Base-by-base conservation (phyloP, 1,140 invertebrate genomes). In the Sarcophaga peregrina region DNA sequence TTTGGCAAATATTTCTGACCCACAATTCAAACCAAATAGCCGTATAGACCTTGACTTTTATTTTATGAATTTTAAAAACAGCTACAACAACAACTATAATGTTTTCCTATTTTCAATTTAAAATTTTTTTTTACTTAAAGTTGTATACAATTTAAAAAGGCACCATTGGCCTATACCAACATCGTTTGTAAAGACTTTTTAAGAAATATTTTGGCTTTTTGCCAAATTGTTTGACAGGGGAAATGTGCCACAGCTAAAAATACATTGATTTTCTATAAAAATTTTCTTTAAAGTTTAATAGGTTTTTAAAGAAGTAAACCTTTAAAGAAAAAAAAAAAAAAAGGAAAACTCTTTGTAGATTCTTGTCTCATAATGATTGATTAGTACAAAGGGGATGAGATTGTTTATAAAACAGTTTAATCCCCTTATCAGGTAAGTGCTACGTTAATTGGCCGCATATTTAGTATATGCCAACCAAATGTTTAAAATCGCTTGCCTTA, bases 11-110 rank as follows among this genome's bases (percentile, higher is more conserved):
- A 17, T 20, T 17, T 37, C 20, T 68, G 62, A 68, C 62, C 54
- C 62, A 68, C 62, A 68, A 68, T 68, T 68, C 17, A 68, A 68
- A 68, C 17, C 17, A 68, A 25, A 68, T 68, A 37, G 25, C 4
- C 25, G 25, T 37, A 68, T 8, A 68, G 62, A 68, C 62, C 62
- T 68, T 68, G 62, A 68, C 62, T 68, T 68, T 58, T 68, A 68
- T 17, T 37, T 37, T 37, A 37, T 37, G 25, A 37, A 37, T 37
- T 37, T 37, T 68, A 20, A 68, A 68, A 68, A 68, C 1, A 20
- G 3, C 17, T 25, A 68, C 17, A 7, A 68, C 17, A 68, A 62
- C 11, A 62, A 62, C 11, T 0, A 9, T 10, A 52, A 52, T 52
- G 13, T 13, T 13, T 13, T 13, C 1, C 54, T 9, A 68, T 68